phyloP scores from a whole-genome alignment of 30 jellyfish, hydroid and myxozoan genomes.

The Turritopsis dohrnii region DNA sequence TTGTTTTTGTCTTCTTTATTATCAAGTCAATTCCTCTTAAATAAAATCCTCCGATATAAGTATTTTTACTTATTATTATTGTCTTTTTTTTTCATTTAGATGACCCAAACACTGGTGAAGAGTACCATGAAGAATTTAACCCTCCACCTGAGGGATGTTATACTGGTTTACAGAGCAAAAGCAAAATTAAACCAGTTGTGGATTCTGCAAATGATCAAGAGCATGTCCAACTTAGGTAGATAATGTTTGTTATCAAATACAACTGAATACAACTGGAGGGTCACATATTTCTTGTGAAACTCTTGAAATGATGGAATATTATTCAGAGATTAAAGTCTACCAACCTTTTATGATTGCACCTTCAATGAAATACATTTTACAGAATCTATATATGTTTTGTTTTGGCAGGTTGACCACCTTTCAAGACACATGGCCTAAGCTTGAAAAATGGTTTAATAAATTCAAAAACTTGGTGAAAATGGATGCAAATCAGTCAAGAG shows the following conservation, averaged over 20 bases:
- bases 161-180: slow-evolving; percentile 57
- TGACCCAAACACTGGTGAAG: slow-evolving; percentile 45
- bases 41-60: no score
- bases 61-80: neutral
- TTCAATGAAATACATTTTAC: neutral
- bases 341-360: neutral
- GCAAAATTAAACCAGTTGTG: slow-evolving; percentile 48
- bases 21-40: no score
- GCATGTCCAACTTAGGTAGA: slow-evolving; percentile 86
- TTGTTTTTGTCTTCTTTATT: no score
- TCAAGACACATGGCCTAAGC: slow-evolving; percentile 87
- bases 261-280: no score
- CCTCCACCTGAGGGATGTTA: slow-evolving; percentile 92
- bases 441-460: slow-evolving; percentile 84
- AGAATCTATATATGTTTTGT: neutral
- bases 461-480: slow-evolving; percentile 47
- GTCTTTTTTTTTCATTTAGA: slow-evolving; percentile 5
- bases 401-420: slow-evolving; percentile 48
- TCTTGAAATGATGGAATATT: no score
- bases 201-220: slow-evolving; percentile 85
- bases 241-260: no score
- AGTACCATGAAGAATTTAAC: slow-evolving; percentile 71
- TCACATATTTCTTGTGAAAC: no score
- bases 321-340: neutral
- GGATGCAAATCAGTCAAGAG: slow-evolving; percentile 60